Conservation (phyloP, 2,113 vertebrate genomes). For the Nothoprocta perdicaria region DNA sequence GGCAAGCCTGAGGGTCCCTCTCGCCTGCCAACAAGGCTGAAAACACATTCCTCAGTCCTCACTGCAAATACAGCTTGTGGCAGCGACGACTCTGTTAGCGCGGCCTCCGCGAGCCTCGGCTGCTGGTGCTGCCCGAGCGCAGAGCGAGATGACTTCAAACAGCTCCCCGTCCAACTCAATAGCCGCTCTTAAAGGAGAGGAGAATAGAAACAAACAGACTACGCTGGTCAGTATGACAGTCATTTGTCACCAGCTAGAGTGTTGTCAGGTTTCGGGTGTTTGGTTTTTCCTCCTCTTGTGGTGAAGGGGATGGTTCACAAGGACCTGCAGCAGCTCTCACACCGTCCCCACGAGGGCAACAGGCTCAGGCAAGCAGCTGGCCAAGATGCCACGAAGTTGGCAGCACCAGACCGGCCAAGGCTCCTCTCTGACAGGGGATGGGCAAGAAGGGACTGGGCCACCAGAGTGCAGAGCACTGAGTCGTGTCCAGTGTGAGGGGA, state of each 20-base stretch:
- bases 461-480: accelerated
- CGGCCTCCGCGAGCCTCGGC: accelerated
- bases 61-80: not conserved
- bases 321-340: accelerated
- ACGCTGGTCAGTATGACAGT: not conserved
- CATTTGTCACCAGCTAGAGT: conserved; percentile 29
- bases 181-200: not conserved
- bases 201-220: not conserved
- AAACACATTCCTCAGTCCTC: accelerated
- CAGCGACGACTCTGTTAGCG: accelerated
- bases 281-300: not conserved
- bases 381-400: not conserved
- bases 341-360: no score
- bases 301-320: accelerated
- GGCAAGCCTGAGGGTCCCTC: not conserved
- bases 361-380: no score
- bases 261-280: not conserved
- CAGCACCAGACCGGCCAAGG: not conserved
- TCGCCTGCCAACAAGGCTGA: not conserved
- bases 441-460: not conserved
- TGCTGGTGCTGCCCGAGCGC: accelerated
- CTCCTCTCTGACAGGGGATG: not conserved
- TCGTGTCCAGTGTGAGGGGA: accelerated
- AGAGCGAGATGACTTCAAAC: not conserved
- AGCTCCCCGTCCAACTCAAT: not conserved